A percentile compares a stretch with the other conserved stretches of the same genome.
Evolutionary conservation across 1,140 invertebrate genomes (phyloP).

Genomic region (Asobara japonica): DNA sequence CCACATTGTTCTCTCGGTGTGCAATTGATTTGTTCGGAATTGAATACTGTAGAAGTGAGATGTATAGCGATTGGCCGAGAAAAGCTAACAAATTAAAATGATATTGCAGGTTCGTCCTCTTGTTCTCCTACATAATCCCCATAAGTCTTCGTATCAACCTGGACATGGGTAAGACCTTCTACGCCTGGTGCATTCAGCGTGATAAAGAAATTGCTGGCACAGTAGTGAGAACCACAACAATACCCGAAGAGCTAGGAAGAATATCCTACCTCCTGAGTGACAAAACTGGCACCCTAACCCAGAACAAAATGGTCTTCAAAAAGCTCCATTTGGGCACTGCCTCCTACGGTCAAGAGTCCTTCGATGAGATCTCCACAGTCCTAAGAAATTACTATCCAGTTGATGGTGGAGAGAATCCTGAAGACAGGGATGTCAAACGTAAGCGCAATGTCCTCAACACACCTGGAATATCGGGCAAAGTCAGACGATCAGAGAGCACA

Average conservation of each 20-base stretch:
- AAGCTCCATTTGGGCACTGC: slow-evolving; percentile 92
- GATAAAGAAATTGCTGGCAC: slow-evolving; percentile 94
- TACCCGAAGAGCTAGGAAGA: slow-evolving; percentile 97
- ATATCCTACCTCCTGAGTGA: slow-evolving; percentile 96
- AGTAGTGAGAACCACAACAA: slow-evolving; percentile 98
- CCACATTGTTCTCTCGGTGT: too few species aligned
- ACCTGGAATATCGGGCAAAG: slow-evolving; percentile 58
- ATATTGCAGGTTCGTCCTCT: too few species aligned
- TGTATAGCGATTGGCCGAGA: too few species aligned
- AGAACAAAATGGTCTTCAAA: slow-evolving; percentile 99
- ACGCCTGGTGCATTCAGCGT: slow-evolving; percentile 95
- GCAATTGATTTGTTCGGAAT: too few species aligned
- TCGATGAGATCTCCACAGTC: slow-evolving; percentile 76
- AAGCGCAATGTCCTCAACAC: slow-evolving; percentile 30
- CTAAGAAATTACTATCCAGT: slow-evolving; percentile 61
- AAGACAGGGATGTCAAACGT: slow-evolving; percentile 37
- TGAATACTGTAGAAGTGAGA: too few species aligned
- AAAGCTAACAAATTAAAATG: too few species aligned
- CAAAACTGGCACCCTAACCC: slow-evolving; percentile 98
- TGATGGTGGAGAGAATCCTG: slow-evolving; percentile 47
- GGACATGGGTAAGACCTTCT: slow-evolving; percentile 98
- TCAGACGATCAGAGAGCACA: slow-evolving; percentile 77
- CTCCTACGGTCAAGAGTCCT: slow-evolving; percentile 87
- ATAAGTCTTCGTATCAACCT: slow-evolving; percentile 98
- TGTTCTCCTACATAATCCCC: slow-evolving; percentile 99